A percentile compares a stretch with the other conserved stretches of the same genome.
Conservation (phyloP, 2,888 invertebrate genomes). For the Cheilosia scutellata region DNA sequence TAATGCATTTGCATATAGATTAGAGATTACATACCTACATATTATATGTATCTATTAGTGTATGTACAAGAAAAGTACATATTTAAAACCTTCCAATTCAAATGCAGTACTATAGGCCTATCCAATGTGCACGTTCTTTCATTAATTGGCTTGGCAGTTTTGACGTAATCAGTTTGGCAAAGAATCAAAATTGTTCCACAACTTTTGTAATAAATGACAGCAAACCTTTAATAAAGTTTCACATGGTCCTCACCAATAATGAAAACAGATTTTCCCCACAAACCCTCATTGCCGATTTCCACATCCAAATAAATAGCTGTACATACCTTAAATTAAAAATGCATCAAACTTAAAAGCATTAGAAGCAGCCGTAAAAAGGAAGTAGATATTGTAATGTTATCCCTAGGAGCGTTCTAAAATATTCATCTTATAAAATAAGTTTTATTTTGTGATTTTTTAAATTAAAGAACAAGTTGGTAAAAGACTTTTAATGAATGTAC, state of each 20-base stretch:
- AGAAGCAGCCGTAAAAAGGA: constrained; percentile 25
- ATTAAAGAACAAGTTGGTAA: too few relatives aligned
- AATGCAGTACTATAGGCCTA: not conserved
- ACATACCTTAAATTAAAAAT: constrained; percentile 38
- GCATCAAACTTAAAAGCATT: constrained; percentile 52
- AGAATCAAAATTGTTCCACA: constrained; percentile 45
- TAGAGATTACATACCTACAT: too few relatives aligned
- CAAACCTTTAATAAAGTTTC: constrained; percentile 39
- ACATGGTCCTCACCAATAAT: constrained; percentile 40
- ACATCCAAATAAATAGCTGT: constrained; percentile 19
- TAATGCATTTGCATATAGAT: too few relatives aligned
- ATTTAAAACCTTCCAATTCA: not conserved
- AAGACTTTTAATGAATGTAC: too few relatives aligned
- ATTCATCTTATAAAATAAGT: constrained; percentile 29
- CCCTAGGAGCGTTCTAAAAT: constrained; percentile 20
- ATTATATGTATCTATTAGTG: too few relatives aligned
- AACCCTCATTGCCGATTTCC: not conserved
- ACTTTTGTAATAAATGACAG: constrained; percentile 45
- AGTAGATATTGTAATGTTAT: not conserved
- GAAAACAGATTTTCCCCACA: not conserved
- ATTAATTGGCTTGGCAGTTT: constrained; percentile 36
- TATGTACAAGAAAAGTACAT: too few relatives aligned
- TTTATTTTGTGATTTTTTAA: not conserved
- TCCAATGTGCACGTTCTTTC: constrained; percentile 42
- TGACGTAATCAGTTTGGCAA: constrained; percentile 58